Conservation (phyloP, 1,140 invertebrate genomes). For the Littorina saxatilis region DNA sequence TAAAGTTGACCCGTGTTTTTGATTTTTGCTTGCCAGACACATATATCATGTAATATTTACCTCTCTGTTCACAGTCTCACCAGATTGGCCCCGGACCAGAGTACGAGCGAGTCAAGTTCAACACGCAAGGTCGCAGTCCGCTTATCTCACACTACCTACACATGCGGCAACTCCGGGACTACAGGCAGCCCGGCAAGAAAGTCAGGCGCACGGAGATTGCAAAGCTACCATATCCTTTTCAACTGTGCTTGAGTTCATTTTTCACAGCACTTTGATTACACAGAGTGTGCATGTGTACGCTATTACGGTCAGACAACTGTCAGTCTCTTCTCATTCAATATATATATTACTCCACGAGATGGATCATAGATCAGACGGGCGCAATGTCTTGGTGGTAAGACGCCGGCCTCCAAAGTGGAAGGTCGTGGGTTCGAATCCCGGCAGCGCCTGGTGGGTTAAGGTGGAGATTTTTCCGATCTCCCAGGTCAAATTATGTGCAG, state of each 20-base stretch:
- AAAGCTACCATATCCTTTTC: constrained; percentile 67
- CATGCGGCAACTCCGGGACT: constrained; percentile 63
- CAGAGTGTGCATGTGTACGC: not conserved
- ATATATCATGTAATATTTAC: too few relatives aligned
- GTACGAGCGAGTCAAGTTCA: constrained; percentile 70
- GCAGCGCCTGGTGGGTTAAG: too few relatives aligned
- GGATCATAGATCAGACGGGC: too few relatives aligned
- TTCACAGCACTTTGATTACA: too few relatives aligned
- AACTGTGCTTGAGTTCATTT: not conserved
- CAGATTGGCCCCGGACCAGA: constrained; percentile 69
- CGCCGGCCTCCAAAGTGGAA: too few relatives aligned
- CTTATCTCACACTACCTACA: constrained; percentile 71
- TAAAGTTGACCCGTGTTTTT: too few relatives aligned
- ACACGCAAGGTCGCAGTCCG: constrained; percentile 69
- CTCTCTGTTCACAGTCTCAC: constrained; percentile 66
- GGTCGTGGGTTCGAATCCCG: too few relatives aligned
- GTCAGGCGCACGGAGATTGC: constrained; percentile 67
- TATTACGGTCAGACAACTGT: not conserved
- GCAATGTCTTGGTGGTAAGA: too few relatives aligned
- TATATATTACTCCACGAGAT: not conserved
- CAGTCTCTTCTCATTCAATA: not conserved
- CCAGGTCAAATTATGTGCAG: too few relatives aligned
- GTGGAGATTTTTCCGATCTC: too few relatives aligned
- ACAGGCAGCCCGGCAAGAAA: constrained; percentile 66
- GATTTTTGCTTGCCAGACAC: too few relatives aligned